Evolutionary conservation across 2,113 vertebrate genomes (phyloP), one percentile per base, ranked within the genome.

Genomic region (Callorhinus ursinus): DNA sequence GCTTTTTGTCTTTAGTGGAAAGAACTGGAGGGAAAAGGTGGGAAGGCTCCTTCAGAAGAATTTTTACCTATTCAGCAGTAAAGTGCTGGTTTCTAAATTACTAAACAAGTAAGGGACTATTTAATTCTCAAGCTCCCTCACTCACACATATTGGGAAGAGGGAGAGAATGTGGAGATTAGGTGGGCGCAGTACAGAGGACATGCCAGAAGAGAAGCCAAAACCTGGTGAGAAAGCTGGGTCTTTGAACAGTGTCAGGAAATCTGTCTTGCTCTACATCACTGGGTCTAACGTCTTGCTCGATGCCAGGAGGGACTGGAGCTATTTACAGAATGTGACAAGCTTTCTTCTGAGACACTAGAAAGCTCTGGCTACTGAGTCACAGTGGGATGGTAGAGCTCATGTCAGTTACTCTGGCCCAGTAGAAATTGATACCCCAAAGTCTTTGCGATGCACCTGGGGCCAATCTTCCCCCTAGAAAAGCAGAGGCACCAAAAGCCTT

Each of bases 1-100:
- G 24, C 85, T 90, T 88, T 88, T 92, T 88, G 61, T 90, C 55
- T 96, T 95, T 33, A 96, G 51, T 59, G 85, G 46, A 96, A 77
- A 96, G 36, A 95, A 77, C 16, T 91, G 33, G 7, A 86, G 42
- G 33, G 33, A 59, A 95, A 93, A 67, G 13, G 92, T 31, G 14
- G 33, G 80, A 88, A 82, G 46, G 0, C 69, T 91, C 28, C 28
- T 93, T 21, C 36, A 87, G 82, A 36, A 89, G 22, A 93, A 94
- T 76, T 59, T 93, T 82, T 90, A 79, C 49, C 49, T 80, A 88
- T 72, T 81, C 46, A 67, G 79, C 77, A 96, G 33, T 33, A 26
- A 28, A 84, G 57, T 90, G 65, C 53, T 91, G n/a, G 24, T 33
- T 92, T 95, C 63, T 96, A 63, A 95, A 89, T 94, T 82, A 79